A percentile compares a stretch with the other conserved stretches of the same genome.
phyloP scores from a whole-genome alignment of 2,888 invertebrate genomes.

The Bembecia ichneumoniformis region DNA sequence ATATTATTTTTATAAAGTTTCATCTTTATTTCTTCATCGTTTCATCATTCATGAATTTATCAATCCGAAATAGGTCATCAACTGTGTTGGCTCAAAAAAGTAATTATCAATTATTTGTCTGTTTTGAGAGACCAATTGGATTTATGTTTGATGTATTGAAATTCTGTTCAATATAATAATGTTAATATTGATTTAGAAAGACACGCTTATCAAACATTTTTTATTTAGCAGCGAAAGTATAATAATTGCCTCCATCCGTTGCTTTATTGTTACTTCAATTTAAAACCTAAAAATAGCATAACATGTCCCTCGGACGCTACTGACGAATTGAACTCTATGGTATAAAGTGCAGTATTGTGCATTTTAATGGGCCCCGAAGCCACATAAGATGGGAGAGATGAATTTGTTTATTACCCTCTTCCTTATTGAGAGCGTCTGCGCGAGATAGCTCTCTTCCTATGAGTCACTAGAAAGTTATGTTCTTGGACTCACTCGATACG shows the following conservation, averaged over 20 bases:
- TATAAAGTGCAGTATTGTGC: constrained; percentile 70
- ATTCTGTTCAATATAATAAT: too few species aligned
- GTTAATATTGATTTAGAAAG: too few species aligned
- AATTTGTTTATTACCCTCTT: constrained; percentile 72
- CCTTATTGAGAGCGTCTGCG: constrained; percentile 71
- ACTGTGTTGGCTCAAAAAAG: too few species aligned
- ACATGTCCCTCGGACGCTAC: constrained; percentile 40
- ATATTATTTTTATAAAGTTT: neutral
- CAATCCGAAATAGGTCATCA: too few species aligned
- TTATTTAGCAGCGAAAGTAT: constrained; percentile 46
- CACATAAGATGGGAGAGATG: constrained; percentile 69
- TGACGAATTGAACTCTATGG: constrained; percentile 37
- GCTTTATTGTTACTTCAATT: constrained; percentile 67
- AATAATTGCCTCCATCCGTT: constrained; percentile 68
- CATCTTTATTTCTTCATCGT: too few species aligned
- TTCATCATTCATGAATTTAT: too few species aligned
- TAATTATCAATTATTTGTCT: too few species aligned
- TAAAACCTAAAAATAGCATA: constrained; percentile 60
- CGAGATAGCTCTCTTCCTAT: constrained; percentile 71
- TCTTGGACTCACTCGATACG: constrained; percentile 59
- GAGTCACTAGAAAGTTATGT: constrained; percentile 71
- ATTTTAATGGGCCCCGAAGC: constrained; percentile 63
- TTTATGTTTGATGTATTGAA: too few species aligned
- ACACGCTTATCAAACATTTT: neutral
- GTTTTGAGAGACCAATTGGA: too few species aligned